Base-by-base conservation (phyloP, 2,797 vertebrate genomes). In the Rhinophrynus dorsalis region DNA sequence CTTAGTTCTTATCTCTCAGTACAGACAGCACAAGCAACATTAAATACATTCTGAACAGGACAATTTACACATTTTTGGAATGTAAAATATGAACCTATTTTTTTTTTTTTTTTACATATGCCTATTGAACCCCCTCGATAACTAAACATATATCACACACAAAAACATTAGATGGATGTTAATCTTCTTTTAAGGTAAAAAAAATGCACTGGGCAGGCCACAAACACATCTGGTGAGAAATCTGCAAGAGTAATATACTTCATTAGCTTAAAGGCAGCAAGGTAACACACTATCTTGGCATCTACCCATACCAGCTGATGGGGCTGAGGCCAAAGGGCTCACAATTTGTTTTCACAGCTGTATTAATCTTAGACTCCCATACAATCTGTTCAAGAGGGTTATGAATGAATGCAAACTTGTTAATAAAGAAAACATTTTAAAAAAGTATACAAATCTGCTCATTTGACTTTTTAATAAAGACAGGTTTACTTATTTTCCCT, bases 331-430 rank as follows among this genome's bases (percentile, higher is more conserved):
- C 88, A 89, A 83, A 40, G 87, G 81, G 83, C 85, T 81, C 74
- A 75, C 74, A 10, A 42, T 83, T 77, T 92, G 90, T 92, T 93
- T 92, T 90, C 80, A 92, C 91, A 93, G 92, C 92, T 93, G 92
- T 78, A 82, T 89, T 84, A 85, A 84, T 85, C 83, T 87, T 86
- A 79, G 81, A 81, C 86, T 87, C 83, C 83, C 23, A 57, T 57
- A 38, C 33, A 37, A 57, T 57, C 11, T 32, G 50, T 30, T 18
- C 26, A 9, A 27, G 17, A 30, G 26, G 50, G 50, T 30, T 42
- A 58, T 17, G 11, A 11, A 18, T 18, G 5, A 42, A 58, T 13
- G 24, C 23, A 50, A 50, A 50, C 47, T n/a, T 50, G 47, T 50
- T 50, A 50, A 50, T 26, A 47, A 47, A 47, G 18, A 47, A 23